A percentile compares a stretch with the other conserved stretches of the same genome.
These are phyloP conservation scores for Alloplasta piceator DNA, from an alignment of 2,888 invertebrate genomes.

Conservation along the genomic window DNA sequence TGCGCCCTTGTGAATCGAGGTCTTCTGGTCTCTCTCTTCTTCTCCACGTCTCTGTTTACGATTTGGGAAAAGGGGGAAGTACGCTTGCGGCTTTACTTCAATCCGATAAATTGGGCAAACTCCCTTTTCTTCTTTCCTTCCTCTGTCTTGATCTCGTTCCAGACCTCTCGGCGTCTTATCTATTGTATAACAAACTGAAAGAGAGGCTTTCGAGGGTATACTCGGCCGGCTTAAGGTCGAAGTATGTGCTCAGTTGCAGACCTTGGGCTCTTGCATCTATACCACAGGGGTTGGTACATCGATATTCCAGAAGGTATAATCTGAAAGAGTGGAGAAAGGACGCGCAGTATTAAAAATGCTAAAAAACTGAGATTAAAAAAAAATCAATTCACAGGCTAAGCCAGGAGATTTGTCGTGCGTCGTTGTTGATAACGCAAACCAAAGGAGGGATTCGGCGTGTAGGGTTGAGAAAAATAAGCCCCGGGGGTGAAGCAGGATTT, in stretches of 20 bases:
- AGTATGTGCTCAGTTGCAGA: conserved; percentile 14
- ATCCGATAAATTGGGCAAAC: conserved; percentile 49
- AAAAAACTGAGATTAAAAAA: no score
- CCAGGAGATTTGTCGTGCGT: no score
- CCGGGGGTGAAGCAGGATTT: no score
- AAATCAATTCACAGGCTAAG: no score
- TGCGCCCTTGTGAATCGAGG: conserved; percentile 14
- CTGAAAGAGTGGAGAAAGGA: background rate
- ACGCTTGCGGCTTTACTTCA: conserved; percentile 32
- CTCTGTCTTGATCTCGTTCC: background rate
- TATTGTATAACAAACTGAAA: conserved; percentile 19
- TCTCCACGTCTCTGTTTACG: conserved; percentile 30
- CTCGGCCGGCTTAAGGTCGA: conserved; percentile 3
- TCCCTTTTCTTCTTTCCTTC: conserved; percentile 10
- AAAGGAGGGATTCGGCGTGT: no score
- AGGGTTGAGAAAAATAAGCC: no score
- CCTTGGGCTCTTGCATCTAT: conserved; percentile 31
- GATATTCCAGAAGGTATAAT: conserved; percentile 2
- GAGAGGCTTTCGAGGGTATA: conserved; percentile 33
- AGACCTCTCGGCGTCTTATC: conserved; percentile 3
- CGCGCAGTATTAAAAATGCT: background rate
- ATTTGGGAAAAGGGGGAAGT: conserved; percentile 3
- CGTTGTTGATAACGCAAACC: no score
- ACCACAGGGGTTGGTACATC: conserved; percentile 12
- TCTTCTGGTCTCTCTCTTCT: conserved; percentile 16